These are phyloP conservation scores for Sebastes steindachneri DNA, from an alignment of 2,797 vertebrate species.

Conservation along the genomic window DNA sequence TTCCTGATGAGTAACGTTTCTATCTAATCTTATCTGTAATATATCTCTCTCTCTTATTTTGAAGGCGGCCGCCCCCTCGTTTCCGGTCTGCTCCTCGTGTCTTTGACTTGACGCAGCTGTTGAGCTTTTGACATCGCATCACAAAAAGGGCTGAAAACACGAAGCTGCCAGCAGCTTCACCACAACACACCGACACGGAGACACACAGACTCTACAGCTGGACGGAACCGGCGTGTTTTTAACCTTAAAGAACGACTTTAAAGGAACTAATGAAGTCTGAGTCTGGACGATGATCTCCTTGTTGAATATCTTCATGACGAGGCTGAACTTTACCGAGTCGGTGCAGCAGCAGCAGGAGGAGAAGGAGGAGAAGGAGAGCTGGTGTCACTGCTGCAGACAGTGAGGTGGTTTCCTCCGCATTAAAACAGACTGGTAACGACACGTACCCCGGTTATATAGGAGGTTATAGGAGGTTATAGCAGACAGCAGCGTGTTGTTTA, in stretches of 20 bases:
- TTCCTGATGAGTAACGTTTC: not conserved
- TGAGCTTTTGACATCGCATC: not conserved
- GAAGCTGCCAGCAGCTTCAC: too few species aligned
- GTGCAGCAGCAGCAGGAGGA: not conserved
- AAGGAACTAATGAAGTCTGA: too few species aligned
- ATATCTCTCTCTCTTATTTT: slow-evolving; percentile 18
- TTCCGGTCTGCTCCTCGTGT: slow-evolving; percentile 28
- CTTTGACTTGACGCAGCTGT: slow-evolving; percentile 5
- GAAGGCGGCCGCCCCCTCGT: not conserved
- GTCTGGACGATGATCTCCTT: not conserved
- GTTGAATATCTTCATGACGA: not conserved
- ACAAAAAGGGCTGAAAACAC: too few species aligned
- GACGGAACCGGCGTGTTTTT: not conserved
- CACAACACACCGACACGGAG: too few species aligned
- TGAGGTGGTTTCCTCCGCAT: not conserved
- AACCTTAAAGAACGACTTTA: not conserved
- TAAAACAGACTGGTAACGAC: not conserved
- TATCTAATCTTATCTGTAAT: not conserved
- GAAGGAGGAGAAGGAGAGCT: not conserved
- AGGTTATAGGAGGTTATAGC: not conserved
- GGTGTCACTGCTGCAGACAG: not conserved
- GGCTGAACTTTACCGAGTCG: slow-evolving; percentile 32
- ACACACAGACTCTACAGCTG: not conserved
- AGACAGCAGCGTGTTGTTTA: not conserved
- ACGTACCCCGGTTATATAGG: not conserved